A percentile compares a stretch with the other conserved stretches of the same genome.
These are phyloP conservation scores for Mastacembelus armatus DNA, from an alignment of 2,797 vertebrate genomes.

Conservation along the genomic window DNA sequence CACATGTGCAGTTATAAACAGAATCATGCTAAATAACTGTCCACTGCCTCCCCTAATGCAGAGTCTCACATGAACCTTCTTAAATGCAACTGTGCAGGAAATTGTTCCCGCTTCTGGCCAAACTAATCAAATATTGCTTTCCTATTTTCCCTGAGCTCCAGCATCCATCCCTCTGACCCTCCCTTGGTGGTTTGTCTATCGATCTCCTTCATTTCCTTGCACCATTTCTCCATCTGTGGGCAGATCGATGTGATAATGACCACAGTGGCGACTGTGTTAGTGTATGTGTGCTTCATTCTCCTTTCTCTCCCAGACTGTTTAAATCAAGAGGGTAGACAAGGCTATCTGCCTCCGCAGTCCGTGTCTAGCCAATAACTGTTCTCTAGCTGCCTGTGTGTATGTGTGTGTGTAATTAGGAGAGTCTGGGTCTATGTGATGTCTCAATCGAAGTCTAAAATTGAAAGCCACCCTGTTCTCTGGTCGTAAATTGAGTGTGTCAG, in stretches of 20 bases:
- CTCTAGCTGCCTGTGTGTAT: constrained; percentile 26
- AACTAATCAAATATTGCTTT: constrained; percentile 56
- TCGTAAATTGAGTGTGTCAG: constrained; percentile 60
- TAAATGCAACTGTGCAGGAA: constrained; percentile 28
- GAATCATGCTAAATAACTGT: constrained; percentile 20
- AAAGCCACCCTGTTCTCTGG: constrained; percentile 60
- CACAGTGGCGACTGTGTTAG: constrained; percentile 18
- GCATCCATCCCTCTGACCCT: constrained; percentile 12
- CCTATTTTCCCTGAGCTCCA: constrained; percentile 9
- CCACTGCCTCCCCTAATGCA: constrained; percentile 11
- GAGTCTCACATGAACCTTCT: constrained; percentile 17
- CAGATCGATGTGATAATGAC: constrained; percentile 67
- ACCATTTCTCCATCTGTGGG: constrained; percentile 51
- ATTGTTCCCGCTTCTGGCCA: constrained; percentile 50
- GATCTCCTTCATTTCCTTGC: constrained; percentile 54
- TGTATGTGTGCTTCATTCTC: constrained; percentile 31
- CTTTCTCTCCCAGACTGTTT: constrained; percentile 54
- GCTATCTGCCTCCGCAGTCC: constrained; percentile 55
- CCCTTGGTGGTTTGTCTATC: constrained; percentile 39
- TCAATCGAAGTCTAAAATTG: constrained; percentile 64
- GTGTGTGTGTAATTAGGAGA: constrained; percentile 62
- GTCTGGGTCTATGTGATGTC: constrained; percentile 71
- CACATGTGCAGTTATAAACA: constrained; percentile 55
- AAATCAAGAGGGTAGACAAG: constrained; percentile 67
- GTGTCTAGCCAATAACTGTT: constrained; percentile 62